Evolutionary conservation across 2,113 vertebrate species (phyloP).

Genomic region (Recurvirostra avosetta): DNA sequence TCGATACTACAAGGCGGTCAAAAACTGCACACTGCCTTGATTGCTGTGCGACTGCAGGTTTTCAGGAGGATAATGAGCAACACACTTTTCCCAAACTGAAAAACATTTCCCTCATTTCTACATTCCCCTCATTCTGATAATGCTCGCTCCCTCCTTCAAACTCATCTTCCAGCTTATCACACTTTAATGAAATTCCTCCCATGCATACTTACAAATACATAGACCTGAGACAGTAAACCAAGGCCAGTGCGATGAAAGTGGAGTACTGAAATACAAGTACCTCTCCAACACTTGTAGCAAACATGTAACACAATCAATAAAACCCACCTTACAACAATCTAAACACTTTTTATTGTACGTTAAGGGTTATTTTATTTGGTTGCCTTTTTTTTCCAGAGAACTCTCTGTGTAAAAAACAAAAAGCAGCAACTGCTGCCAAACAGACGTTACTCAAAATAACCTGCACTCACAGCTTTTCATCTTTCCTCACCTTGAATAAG

Average conservation of each 20-base stretch:
- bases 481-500: constrained; percentile 6
- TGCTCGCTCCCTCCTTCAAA: neutral
- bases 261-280: constrained; percentile 12
- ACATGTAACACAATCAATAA: constrained; percentile 8
- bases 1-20: neutral
- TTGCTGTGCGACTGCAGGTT: neutral
- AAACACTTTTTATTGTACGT: neutral
- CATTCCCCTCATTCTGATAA: constrained; percentile 3
- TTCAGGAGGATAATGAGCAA: neutral
- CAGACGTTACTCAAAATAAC: neutral
- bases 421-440: neutral
- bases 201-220: constrained; percentile 4
- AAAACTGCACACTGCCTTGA: neutral
- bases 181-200: constrained; percentile 37
- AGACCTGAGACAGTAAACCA: neutral
- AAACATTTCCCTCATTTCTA: neutral
- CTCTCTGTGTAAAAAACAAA: neutral
- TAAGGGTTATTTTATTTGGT: neutral
- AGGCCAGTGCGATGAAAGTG: neutral
- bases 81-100: neutral
- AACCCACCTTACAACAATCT: neutral
- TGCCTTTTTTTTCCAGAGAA: neutral
- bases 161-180: constrained; percentile 5
- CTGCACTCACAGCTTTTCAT: neutral
- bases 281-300: neutral